A percentile compares a stretch with the other conserved stretches of the same genome.
Evolutionary conservation across 2,888 invertebrate genomes (phyloP).

Genomic region (Melanargia galathea): DNA sequence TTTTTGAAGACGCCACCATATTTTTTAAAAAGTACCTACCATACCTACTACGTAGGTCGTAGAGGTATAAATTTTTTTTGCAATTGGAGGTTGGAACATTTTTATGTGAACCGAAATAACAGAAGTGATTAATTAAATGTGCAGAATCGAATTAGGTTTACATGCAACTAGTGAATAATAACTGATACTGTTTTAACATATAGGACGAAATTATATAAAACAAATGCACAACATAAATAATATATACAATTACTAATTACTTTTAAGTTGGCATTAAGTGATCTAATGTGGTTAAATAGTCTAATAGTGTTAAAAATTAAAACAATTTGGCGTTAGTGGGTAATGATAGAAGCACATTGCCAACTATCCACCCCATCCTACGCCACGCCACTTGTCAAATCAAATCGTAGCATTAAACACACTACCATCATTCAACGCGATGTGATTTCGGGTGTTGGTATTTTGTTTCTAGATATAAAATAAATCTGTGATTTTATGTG

Average conservation of each 20-base stretch:
- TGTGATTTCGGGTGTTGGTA: background rate
- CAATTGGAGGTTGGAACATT: background rate
- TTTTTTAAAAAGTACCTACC: no score
- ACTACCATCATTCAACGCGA: background rate
- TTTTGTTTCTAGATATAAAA: background rate
- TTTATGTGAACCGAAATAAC: background rate
- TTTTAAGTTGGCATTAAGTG: conserved; percentile 25
- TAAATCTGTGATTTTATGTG: no score
- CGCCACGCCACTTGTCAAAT: background rate
- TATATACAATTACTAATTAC: conserved; percentile 41
- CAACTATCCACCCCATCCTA: background rate
- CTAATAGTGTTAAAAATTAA: conserved; percentile 1
- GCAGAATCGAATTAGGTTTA: conserved; percentile 60
- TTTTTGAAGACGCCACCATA: no score
- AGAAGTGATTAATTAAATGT: conserved; percentile 58
- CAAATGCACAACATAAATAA: conserved; percentile 64
- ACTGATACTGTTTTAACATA: conserved; percentile 58
- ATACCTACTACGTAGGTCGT: no score
- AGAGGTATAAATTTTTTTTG: no score
- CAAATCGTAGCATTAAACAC: background rate
- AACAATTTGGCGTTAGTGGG: conserved; percentile 4
- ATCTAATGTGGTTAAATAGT: no score
- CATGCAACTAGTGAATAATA: conserved; percentile 61
- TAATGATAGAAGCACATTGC: background rate
- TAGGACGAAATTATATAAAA: conserved; percentile 59